Evolutionary conservation across 2,113 vertebrate species (phyloP), one percentile per base, ranked within the genome.

Genomic region (Bubo blakistoni): DNA sequence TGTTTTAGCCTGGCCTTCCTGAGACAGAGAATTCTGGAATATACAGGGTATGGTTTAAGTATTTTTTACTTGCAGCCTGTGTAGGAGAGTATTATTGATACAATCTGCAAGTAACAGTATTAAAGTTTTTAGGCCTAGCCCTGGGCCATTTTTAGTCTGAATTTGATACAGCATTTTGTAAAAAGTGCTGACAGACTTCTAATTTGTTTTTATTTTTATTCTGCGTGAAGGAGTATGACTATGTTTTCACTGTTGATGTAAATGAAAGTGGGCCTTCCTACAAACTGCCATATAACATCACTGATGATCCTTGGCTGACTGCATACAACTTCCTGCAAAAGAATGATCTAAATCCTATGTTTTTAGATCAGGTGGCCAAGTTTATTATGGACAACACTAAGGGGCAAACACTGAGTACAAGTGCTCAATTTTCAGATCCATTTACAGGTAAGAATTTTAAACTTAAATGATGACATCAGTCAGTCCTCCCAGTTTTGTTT

Each of bases 311-410:
- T 79, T 99, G 99, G 99, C 97, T 99, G 95, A 98, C 98, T 18
- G 99, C 99, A 7, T 99, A 99, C 96, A 99, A 99, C 98, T 99
- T 99, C 94, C 96, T 99, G 63, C 98, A 99, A 97, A 99, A 98
- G 97, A 99, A 99, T 93, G 99, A 99, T 96, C 97, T 99, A 67
- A 99, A 99, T 96, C 98, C 99, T 49, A 98, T 99, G 99, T 99
- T 99, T 97, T 97, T 99, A 74, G 99, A 99, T 98, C 99, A 99
- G 90, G 99, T 99, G 84, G 99, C 99, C 91, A 99, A 99, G 91
- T 99, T 99, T 96, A 99, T 99, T 92, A 99, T 99, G 34, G 99
- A 99, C 93, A 99, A 99, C 96, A 99, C 99, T 49, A 99, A 99
- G 97, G 99, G 99, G n/a, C 98, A 99, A 82, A 98, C 97, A 9